Evolutionary conservation across 2,888 invertebrate species (phyloP), one percentile per base, ranked within the genome.

Genomic region (Euproctis similis): DNA sequence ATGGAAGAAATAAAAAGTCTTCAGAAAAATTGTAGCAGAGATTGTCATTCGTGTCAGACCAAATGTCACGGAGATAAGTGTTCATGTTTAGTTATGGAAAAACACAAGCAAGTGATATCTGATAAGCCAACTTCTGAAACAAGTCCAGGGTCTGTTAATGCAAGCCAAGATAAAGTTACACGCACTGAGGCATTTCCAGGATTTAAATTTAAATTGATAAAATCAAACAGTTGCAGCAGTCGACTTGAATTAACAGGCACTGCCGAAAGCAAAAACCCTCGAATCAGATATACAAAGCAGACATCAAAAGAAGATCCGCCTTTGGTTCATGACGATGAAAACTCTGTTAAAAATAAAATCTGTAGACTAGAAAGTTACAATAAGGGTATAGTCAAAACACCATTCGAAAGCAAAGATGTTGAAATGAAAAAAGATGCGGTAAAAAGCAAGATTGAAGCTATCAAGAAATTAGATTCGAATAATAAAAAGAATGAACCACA

Each of bases 141-240:
- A 24, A 53, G 59, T 26, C 42, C 59, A 23, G 66, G 67, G 18
- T 49, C 57, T 21, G 53, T 47, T 11, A 66, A 54, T 36, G 55
- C 60, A 39, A 64, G 42, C 30, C 64, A 64, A 47, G 73, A 75
- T 20, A 66, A 57, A 45, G 60, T 46, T 32, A 71, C 65, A 47
- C 59, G 66, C n/a, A 47, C 51, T 5, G 84, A 85, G 7, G 63
- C 58, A 19, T 87, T 87, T 59, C 81, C 86, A 60, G 91, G 92
- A 28, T 88, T 93, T 29, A 93, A 93, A 66, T 94, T 94, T 62
- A 90, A 91, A 59, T 74, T 94, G 41, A 89, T 94, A 1, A 94
- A 94, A 75, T 94, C 94, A 14, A 94, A 94, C 59, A 94, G 94
- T 46, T 94, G 94, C 63, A 93, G 92, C 58, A 94, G 93, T 61